These are phyloP conservation scores for Premnoplex brunnescens DNA, from an alignment of 2,797 vertebrate genomes.

Conservation along the genomic window DNA sequence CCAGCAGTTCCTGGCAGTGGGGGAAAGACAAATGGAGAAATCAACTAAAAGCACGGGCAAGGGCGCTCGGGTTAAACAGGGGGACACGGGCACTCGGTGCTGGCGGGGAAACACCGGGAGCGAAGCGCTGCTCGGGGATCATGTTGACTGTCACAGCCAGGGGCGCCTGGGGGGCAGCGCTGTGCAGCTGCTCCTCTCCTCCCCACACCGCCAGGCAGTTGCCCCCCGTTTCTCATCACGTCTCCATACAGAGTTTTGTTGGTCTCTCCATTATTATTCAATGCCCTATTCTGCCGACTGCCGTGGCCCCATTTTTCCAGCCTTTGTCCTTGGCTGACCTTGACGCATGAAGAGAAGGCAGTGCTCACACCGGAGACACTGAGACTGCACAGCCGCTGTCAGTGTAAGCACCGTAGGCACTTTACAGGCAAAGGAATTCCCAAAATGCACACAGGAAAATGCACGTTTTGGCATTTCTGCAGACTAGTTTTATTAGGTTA, in stretches of 20 bases:
- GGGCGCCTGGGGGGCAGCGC: rapidly evolving
- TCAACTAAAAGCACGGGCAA: rapidly evolving
- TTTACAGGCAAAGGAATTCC: not conserved
- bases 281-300: rapidly evolving
- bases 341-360: rapidly evolving
- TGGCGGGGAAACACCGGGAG: rapidly evolving
- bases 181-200: not conserved
- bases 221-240: rapidly evolving
- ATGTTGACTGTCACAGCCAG: rapidly evolving
- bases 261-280: rapidly evolving
- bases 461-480: not conserved
- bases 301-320: rapidly evolving
- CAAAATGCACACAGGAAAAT: not conserved
- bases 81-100: rapidly evolving
- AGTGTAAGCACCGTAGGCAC: rapidly evolving
- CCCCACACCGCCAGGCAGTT: rapidly evolving
- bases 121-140: rapidly evolving
- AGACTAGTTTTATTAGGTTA: not conserved
- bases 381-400: rapidly evolving
- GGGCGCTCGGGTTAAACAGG: rapidly evolving
- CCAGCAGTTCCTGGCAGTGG: not conserved
- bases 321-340: conserved; percentile 15
- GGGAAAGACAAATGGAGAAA: rapidly evolving
- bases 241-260: rapidly evolving
- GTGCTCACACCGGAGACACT: rapidly evolving